Percentiles rank a stretch among this genome's conserved stretches.
phyloP scores from a whole-genome alignment of 2,113 vertebrate species.

The Acanthisitta chloris region DNA sequence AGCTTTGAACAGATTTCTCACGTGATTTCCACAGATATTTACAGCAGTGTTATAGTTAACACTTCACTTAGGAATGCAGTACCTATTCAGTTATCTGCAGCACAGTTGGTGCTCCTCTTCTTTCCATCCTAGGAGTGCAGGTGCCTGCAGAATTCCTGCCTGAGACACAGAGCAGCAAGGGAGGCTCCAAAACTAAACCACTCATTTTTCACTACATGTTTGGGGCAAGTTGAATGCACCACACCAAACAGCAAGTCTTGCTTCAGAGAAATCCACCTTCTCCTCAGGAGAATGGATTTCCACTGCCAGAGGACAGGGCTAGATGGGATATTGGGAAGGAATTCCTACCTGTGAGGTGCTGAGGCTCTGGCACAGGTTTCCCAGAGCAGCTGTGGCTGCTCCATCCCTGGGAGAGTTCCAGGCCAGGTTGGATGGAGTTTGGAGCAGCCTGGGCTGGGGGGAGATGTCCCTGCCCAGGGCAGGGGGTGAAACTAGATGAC shows the following conservation, averaged over 20 bases:
- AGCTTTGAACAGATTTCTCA: neutral
- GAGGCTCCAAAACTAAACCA: neutral
- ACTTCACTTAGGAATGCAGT: neutral
- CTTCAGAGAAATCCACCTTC: neutral
- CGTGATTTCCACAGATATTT: neutral
- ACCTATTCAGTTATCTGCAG: neutral
- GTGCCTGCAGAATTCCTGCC: neutral
- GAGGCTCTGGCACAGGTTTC: neutral
- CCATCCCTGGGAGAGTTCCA: neutral
- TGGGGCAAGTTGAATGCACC: neutral
- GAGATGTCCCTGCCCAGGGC: neutral
- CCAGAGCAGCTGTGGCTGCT: neutral
- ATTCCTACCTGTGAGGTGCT: accelerated
- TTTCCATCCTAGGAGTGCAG: neutral
- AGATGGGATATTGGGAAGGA: neutral
- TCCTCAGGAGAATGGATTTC: neutral
- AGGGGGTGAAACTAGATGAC: neutral
- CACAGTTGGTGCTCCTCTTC: neutral
- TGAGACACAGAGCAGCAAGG: neutral
- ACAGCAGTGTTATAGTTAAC: neutral
- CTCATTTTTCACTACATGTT: neutral
- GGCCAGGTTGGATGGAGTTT: accelerated
- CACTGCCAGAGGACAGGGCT: neutral
- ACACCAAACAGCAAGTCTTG: neutral
- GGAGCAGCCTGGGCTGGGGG: accelerated